Base-by-base conservation (phyloP, 2,888 invertebrate species). In the Embidobia sp. region DNA sequence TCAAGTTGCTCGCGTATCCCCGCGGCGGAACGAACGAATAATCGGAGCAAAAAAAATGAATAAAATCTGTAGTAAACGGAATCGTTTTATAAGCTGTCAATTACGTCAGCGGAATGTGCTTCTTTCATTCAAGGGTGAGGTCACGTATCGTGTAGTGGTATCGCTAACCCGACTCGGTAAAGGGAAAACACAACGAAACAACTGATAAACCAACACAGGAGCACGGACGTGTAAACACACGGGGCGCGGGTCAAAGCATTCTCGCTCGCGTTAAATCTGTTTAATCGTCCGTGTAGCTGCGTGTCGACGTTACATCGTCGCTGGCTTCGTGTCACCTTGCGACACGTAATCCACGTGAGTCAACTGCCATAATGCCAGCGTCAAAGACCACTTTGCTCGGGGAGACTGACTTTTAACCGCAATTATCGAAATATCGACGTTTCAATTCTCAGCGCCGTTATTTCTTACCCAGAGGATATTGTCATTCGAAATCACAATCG, bases 61-160 rank as follows among this genome's bases (percentile, higher is more conserved):
- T n/a, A n/a, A n/a, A n/a, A n/a, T n/a, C n/a, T n/a, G n/a, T n/a
- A n/a, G n/a, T 37, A 64, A 64, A 18, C 16, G 44, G 11, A 57
- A 40, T 57, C 31, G 70, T 59, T 70, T 57, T 66, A 29, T 18
- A 49, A 44, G 19, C 49, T 59, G 59, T 55, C 37, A 55, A 49
- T 73, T 64, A 67, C 72, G 72, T 69, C n/a, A 70, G 69, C 72
- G 29, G 37, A 22, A 31, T 35, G 57, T 70, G 72, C 69, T 72
- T 67, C 27, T 33, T 42, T 31, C 16, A 46, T 49, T 76, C 72
- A 77, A 77, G 77, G 75, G 75, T 77, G 69, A 79, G 77, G 79
- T 76, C 78, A 70, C 46, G 76, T 70, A 64, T 59, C 40, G 29
- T 44, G 33, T 33, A n/a, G 29, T 44, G 49, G 27, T 53, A 10